Evolutionary conservation across 2,797 vertebrate genomes (phyloP).

Genomic region (Aeoliscus strigatus): DNA sequence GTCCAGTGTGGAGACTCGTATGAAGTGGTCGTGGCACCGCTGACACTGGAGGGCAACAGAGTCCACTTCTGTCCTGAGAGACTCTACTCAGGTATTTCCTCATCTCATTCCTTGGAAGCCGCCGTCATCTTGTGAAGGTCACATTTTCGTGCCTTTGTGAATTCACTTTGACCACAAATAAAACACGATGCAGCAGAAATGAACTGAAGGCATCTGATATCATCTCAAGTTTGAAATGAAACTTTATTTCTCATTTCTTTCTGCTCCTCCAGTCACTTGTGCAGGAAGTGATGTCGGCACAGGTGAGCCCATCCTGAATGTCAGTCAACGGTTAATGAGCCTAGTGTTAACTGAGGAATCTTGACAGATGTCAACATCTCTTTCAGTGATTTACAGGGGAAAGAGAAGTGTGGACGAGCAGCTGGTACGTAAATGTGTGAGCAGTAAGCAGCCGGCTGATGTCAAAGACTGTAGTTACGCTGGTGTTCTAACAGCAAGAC

Average conservation of each 20-base stretch:
- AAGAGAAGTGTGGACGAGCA: conserved; percentile 78
- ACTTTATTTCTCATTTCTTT: conserved; percentile 6
- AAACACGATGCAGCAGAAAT: too few relatives aligned
- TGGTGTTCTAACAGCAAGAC: too few relatives aligned
- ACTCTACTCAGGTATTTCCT: conserved; percentile 84
- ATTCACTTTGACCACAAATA: too few relatives aligned
- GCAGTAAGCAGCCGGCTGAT: not conserved
- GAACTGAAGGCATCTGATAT: too few relatives aligned
- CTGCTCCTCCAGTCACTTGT: conserved; percentile 80
- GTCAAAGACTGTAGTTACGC: too few relatives aligned
- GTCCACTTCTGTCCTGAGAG: conserved; percentile 82
- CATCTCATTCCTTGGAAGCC: too few relatives aligned
- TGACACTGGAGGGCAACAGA: conserved; percentile 68
- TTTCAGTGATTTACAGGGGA: conserved; percentile 86
- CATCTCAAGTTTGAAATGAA: not conserved
- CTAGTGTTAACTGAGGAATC: not conserved
- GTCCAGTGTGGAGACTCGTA: conserved; percentile 84
- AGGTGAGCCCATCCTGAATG: too few relatives aligned
- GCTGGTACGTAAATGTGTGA: conserved; percentile 26
- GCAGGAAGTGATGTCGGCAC: conserved; percentile 80
- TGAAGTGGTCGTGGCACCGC: conserved; percentile 78
- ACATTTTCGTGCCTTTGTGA: too few relatives aligned
- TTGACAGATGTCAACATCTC: conserved; percentile 13
- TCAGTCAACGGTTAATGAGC: too few relatives aligned
- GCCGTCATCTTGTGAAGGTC: too few relatives aligned